These are phyloP conservation scores for Pitta sordida DNA, from an alignment of 2,113 vertebrate species.

Conservation along the genomic window DNA sequence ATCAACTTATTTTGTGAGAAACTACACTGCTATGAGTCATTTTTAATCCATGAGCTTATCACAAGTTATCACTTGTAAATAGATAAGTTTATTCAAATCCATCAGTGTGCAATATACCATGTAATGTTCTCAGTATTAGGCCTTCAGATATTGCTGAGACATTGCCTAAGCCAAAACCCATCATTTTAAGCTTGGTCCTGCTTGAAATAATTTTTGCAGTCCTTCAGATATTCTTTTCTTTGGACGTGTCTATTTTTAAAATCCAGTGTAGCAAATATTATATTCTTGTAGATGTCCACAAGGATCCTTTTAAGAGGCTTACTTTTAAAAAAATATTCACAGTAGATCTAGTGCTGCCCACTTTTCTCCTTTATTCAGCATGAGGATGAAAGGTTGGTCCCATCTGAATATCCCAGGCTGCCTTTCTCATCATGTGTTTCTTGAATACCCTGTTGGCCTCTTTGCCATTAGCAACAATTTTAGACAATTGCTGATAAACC, in stretches of 20 bases:
- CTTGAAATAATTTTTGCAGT: slow-evolving; percentile 20
- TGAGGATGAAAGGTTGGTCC: neutral
- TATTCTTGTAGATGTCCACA: neutral
- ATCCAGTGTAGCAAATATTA: slow-evolving; percentile 17
- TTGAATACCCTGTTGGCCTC: neutral
- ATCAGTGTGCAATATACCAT: neutral
- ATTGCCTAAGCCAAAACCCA: neutral
- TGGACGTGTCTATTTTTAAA: slow-evolving; percentile 30
- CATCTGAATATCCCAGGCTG: neutral
- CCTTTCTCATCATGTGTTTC: neutral
- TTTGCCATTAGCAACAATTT: neutral
- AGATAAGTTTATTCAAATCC: neutral
- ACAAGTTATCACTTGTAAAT: neutral
- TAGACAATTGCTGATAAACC: neutral
- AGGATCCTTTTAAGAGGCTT: slow-evolving; percentile 21
- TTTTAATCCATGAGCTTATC: slow-evolving; percentile 4
- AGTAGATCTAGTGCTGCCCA: neutral
- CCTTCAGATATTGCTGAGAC: neutral
- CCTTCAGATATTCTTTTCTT: slow-evolving; percentile 22
- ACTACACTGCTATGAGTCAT: neutral
- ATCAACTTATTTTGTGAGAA: neutral
- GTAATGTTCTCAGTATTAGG: neutral
- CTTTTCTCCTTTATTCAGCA: neutral
- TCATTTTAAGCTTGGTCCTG: neutral
- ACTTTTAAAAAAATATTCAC: neutral